phyloP scores from a whole-genome alignment of 2,113 vertebrate species.

The Coreoperca whiteheadi region DNA sequence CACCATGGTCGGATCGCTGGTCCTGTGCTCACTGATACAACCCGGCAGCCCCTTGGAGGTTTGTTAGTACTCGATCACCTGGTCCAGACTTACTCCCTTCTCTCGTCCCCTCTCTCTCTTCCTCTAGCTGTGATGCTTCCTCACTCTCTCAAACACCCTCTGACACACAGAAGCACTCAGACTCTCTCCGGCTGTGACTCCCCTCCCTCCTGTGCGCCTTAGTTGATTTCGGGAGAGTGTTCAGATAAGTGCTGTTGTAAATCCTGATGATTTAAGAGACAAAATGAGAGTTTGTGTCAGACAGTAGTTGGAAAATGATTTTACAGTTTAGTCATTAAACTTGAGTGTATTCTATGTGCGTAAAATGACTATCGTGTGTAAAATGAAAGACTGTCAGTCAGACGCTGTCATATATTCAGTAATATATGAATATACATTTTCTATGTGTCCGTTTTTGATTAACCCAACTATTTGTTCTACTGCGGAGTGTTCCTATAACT shows the following conservation, averaged over 20 bases:
- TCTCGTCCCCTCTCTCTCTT: slow-evolving; percentile 70
- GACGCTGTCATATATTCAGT: too few relatives aligned
- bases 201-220: slow-evolving; percentile 77
- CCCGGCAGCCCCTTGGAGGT: slow-evolving; percentile 85
- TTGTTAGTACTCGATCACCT: slow-evolving; percentile 84
- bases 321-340: slow-evolving; percentile 13
- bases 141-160: slow-evolving; percentile 75
- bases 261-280: slow-evolving; percentile 76
- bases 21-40: slow-evolving; percentile 82
- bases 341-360: slow-evolving; percentile 24
- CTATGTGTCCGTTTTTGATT: neutral
- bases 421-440: neutral
- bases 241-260: slow-evolving; percentile 73
- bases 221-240: slow-evolving; percentile 74
- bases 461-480: neutral
- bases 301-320: neutral
- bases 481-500: slow-evolving; percentile 8
- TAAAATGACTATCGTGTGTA: slow-evolving; percentile 58
- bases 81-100: slow-evolving; percentile 83
- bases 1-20: slow-evolving; percentile 84
- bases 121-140: slow-evolving; percentile 70
- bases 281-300: slow-evolving; percentile 31
- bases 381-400: slow-evolving; percentile 42
- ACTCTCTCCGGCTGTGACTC: slow-evolving; percentile 73
- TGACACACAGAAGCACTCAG: slow-evolving; percentile 71